phyloP scores from a whole-genome alignment of 2,113 vertebrate genomes.

The Xenopus laevis region DNA sequence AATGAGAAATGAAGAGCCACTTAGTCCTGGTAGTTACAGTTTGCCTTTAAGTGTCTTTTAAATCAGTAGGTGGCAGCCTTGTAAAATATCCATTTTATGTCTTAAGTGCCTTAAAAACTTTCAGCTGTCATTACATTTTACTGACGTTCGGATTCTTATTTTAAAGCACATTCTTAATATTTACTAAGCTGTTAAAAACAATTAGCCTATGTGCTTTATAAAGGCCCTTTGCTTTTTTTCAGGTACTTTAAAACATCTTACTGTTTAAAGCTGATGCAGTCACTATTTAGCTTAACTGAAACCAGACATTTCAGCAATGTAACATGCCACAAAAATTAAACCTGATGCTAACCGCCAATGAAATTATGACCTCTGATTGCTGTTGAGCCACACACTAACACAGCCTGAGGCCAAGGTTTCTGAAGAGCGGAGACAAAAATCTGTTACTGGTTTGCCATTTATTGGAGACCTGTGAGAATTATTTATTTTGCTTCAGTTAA shows the following conservation, averaged over 20 bases:
- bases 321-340: constrained; percentile 99
- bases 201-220: constrained; percentile 72
- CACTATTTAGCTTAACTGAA: constrained; percentile 84
- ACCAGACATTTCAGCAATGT: constrained; percentile 97
- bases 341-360: constrained; percentile 99
- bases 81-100: constrained; percentile 67
- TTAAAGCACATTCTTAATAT: constrained; percentile 58
- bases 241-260: constrained; percentile 77
- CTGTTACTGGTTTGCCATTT: constrained; percentile 97
- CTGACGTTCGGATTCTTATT: constrained; percentile 60
- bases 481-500: constrained; percentile 52
- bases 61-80: constrained; percentile 81
- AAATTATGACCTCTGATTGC: constrained; percentile 99
- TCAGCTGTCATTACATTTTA: constrained; percentile 54
- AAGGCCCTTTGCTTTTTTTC: constrained; percentile 66
- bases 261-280: constrained; percentile 79
- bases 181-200: constrained; percentile 66
- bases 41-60: constrained; percentile 37
- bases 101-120: constrained; percentile 47
- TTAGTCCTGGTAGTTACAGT: not conserved
- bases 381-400: constrained; percentile 98
- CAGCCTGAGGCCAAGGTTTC: constrained; percentile 79
- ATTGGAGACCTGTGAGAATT: constrained; percentile 77
- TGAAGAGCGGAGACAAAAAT: constrained; percentile 82
- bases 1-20: not conserved